phyloP scores from a whole-genome alignment of 2,797 vertebrate genomes.

The Schizopygopsis malacanthus region DNA sequence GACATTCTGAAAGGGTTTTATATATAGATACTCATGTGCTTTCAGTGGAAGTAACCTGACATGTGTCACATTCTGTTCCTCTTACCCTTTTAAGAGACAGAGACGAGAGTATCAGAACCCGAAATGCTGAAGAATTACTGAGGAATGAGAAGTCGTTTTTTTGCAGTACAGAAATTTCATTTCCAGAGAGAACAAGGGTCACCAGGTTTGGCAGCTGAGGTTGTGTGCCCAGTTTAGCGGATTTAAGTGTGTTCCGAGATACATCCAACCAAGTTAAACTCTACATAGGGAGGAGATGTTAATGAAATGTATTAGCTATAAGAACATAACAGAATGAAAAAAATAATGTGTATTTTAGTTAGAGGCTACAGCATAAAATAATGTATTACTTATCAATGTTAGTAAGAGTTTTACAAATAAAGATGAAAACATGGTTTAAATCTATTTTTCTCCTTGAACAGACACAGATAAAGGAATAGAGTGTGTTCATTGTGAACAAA shows the following conservation, averaged over 20 bases:
- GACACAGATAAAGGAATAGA: background rate
- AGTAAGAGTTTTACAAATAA: background rate
- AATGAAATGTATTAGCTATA: background rate
- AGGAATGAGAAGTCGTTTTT: constrained; percentile 85
- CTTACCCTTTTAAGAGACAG: constrained; percentile 85
- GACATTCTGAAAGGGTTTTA: background rate
- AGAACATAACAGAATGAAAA: background rate
- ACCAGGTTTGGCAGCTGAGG: constrained; percentile 82
- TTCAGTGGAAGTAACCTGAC: background rate
- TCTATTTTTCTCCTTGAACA: background rate
- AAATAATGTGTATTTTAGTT: background rate
- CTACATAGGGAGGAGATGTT: constrained; percentile 69
- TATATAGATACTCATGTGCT: background rate
- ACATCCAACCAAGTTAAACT: constrained; percentile 85
- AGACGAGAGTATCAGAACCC: constrained; percentile 83
- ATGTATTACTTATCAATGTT: background rate
- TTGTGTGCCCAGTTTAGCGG: constrained; percentile 80
- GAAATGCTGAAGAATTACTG: constrained; percentile 75
- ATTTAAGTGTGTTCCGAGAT: constrained; percentile 83
- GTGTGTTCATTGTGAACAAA: background rate
- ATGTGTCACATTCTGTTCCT: constrained; percentile 22
- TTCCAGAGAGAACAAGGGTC: constrained; percentile 80
- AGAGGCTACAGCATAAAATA: background rate
- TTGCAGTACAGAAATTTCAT: constrained; percentile 78
- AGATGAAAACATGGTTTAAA: background rate